A percentile compares a stretch with the other conserved stretches of the same genome.
Evolutionary conservation across 1,140 invertebrate genomes (phyloP).

Genomic region (Rhyzopertha dominica): DNA sequence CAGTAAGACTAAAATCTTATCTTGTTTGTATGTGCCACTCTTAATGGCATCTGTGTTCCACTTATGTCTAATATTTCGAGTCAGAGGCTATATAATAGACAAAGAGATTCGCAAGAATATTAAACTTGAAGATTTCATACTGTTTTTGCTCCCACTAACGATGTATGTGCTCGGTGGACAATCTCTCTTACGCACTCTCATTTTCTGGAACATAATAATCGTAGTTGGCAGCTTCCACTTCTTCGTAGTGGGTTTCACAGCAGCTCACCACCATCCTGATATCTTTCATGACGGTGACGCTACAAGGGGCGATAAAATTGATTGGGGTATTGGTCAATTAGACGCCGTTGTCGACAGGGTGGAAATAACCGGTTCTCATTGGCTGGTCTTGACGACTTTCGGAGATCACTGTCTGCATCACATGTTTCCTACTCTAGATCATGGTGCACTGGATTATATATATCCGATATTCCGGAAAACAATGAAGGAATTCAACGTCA

Average conservation of each 20-base stretch:
- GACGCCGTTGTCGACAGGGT: slow-evolving; percentile 68
- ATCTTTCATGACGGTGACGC: slow-evolving; percentile 76
- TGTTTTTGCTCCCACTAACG: slow-evolving; percentile 50
- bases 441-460: slow-evolving; percentile 60
- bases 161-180: slow-evolving; percentile 49
- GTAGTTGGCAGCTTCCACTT: slow-evolving; percentile 57
- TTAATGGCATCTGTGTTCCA: no score
- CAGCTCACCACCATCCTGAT: slow-evolving; percentile 73
- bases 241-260: slow-evolving; percentile 60
- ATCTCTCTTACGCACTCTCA: slow-evolving; percentile 40
- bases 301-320: slow-evolving; percentile 49
- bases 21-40: slow-evolving; percentile 49
- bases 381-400: slow-evolving; percentile 65
- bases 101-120: no score
- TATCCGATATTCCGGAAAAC: slow-evolving; percentile 63
- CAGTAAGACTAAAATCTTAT: slow-evolving; percentile 41
- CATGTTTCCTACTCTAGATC: slow-evolving; percentile 78
- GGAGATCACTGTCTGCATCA: slow-evolving; percentile 76
- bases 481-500: slow-evolving; percentile 61
- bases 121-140: slow-evolving; percentile 48
- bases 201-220: slow-evolving; percentile 57
- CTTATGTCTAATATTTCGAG: no score
- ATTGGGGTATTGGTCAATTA: slow-evolving; percentile 74
- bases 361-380: slow-evolving; percentile 60
- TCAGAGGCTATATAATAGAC: no score